A percentile compares a stretch with the other conserved stretches of the same genome.
phyloP scores from a whole-genome alignment of 1,140 invertebrate genomes.

The Trichonephila inaurata region DNA sequence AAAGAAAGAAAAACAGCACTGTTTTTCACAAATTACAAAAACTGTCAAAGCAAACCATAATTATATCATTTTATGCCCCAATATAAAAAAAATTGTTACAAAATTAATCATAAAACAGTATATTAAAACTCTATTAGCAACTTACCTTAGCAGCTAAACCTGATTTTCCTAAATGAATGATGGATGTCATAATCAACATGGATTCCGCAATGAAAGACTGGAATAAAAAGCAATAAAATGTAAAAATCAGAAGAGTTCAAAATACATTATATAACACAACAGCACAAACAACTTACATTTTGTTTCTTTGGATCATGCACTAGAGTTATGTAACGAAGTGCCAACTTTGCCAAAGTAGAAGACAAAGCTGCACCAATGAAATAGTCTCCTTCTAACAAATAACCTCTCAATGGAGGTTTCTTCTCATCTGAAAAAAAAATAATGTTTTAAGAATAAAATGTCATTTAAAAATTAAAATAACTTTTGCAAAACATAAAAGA shows the following conservation, averaged over 20 bases:
- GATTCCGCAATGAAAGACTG: constrained; percentile 88
- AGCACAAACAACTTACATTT: constrained; percentile 77
- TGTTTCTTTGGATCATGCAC: constrained; percentile 78
- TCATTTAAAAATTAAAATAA: too few relatives aligned
- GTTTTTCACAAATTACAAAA: too few relatives aligned
- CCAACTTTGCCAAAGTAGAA: constrained; percentile 94
- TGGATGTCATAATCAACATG: constrained; percentile 93
- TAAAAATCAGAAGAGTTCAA: too few relatives aligned
- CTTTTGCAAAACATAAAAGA: too few relatives aligned
- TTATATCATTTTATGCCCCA: too few relatives aligned
- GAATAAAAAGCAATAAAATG: constrained; percentile 30
- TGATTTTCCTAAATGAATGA: constrained; percentile 92
- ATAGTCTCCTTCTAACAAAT: constrained; percentile 96
- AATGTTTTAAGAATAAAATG: neutral
- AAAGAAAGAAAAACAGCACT: too few relatives aligned
- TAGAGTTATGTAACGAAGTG: constrained; percentile 86
- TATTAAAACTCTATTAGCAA: neutral
- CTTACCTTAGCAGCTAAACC: constrained; percentile 82
- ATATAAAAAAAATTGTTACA: neutral
- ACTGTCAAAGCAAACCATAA: too few relatives aligned
- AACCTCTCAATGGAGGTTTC: constrained; percentile 90
- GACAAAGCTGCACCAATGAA: constrained; percentile 96
- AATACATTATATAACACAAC: constrained; percentile 57
- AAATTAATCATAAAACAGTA: neutral
- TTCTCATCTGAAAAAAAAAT: constrained; percentile 67